phyloP scores from a whole-genome alignment of 2,797 vertebrate species.

The Semaprochilodus insignis region DNA sequence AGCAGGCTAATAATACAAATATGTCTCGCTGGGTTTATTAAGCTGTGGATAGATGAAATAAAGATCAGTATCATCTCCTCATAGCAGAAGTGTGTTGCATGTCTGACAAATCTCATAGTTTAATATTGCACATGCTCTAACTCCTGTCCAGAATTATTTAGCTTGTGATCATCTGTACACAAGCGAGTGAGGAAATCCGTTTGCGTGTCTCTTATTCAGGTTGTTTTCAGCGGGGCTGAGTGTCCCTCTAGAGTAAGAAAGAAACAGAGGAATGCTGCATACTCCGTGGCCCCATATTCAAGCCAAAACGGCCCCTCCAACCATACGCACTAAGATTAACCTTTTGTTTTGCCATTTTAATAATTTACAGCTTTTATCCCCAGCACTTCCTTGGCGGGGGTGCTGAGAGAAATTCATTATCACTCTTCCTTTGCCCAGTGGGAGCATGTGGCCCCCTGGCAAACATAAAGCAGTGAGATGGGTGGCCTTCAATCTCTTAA shows the following conservation, averaged over 20 bases:
- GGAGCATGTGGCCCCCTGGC: conserved; percentile 22
- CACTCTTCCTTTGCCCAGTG: conserved; percentile 16
- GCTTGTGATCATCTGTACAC: neutral
- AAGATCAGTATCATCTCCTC: conserved; percentile 4
- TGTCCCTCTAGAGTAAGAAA: neutral
- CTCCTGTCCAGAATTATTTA: neutral
- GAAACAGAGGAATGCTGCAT: neutral
- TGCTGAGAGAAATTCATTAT: conserved; percentile 39
- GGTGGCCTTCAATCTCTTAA: conserved; percentile 42
- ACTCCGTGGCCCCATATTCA: neutral
- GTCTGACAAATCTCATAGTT: conserved; percentile 6
- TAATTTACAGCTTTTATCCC: conserved; percentile 32
- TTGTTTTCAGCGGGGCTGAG: neutral
- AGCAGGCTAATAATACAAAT: conserved; percentile 13
- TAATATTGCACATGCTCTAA: neutral
- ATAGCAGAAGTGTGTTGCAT: conserved; percentile 1
- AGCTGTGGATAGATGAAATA: conserved; percentile 1
- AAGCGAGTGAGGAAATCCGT: neutral
- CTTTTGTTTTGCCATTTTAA: conserved; percentile 41
- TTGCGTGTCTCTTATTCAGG: neutral
- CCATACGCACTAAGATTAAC: conserved; percentile 19
- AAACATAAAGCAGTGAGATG: conserved; percentile 32
- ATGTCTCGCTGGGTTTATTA: conserved; percentile 12
- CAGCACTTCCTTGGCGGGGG: conserved; percentile 9
- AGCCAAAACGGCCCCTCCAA: neutral